Evolutionary conservation across 2,888 invertebrate species (phyloP).

Genomic region (Leptinotarsa tumamoca): DNA sequence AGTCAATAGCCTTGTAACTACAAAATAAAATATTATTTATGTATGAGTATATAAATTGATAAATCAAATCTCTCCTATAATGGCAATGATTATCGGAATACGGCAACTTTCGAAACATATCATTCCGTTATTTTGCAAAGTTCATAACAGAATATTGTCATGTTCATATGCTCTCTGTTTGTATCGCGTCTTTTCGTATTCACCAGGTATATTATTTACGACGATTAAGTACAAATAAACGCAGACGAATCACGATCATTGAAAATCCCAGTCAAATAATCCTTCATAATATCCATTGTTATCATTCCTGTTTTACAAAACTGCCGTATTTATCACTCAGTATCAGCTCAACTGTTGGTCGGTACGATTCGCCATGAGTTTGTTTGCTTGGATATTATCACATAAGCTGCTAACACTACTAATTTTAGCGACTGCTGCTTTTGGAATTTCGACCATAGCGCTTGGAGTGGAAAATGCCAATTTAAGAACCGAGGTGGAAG

Average conservation of each 20-base stretch:
- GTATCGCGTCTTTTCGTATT: neutral
- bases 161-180: no score
- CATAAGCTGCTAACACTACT: slow-evolving; percentile 65
- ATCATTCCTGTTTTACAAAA: neutral
- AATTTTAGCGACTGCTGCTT: slow-evolving; percentile 61
- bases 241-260: neutral
- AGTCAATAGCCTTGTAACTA: no score
- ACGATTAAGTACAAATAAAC: neutral
- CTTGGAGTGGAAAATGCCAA: slow-evolving; percentile 67
- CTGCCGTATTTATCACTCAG: neutral
- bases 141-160: no score
- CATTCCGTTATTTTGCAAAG: no score
- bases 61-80: no score
- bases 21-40: no score
- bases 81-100: no score
- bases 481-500: slow-evolving; percentile 51
- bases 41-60: no score
- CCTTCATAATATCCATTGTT: neutral
- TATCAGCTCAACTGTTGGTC: neutral
- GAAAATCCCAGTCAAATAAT: neutral
- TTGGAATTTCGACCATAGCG: slow-evolving; percentile 70
- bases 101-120: no score
- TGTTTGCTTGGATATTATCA: slow-evolving; percentile 50
- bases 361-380: slow-evolving; percentile 26
- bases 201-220: neutral